phyloP scores from a whole-genome alignment of 2,888 invertebrate genomes.

The Nematopogon swammerdamellus region DNA sequence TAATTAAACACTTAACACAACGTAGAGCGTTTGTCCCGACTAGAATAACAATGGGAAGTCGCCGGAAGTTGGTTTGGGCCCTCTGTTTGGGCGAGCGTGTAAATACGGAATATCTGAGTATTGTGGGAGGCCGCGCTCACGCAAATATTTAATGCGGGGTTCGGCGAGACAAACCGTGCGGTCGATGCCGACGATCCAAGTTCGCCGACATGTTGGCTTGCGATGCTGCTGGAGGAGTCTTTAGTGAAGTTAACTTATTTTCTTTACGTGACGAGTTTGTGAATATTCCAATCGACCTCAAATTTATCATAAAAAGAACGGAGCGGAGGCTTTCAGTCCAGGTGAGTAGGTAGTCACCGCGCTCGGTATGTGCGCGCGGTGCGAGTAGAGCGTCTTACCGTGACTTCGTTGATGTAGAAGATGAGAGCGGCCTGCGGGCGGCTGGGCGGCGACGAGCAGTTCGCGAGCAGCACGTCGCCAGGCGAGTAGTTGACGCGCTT shows the following conservation, averaged over 20 bases:
- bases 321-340: too few relatives aligned
- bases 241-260: too few relatives aligned
- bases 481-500: conserved; percentile 67
- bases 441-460: conserved; percentile 69
- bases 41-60: neutral
- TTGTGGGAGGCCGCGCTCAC: neutral
- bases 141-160: neutral
- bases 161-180: too few relatives aligned
- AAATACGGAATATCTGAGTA: neutral
- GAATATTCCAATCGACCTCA: too few relatives aligned
- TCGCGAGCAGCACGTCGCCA: conserved; percentile 67
- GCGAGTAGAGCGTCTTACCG: conserved; percentile 52
- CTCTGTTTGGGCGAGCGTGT: neutral
- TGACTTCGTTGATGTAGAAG: conserved; percentile 67
- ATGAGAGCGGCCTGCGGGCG: conserved; percentile 64
- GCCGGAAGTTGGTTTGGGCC: neutral
- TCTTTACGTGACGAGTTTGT: too few relatives aligned
- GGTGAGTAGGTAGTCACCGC: too few relatives aligned
- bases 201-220: neutral
- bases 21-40: neutral
- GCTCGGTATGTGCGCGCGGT: too few relatives aligned
- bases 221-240: too few relatives aligned
- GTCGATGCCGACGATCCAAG: too few relatives aligned
- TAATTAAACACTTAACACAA: conserved; percentile 5
- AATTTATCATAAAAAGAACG: too few relatives aligned